These are phyloP conservation scores for Lithophane ornitopus DNA, from an alignment of 2,888 invertebrate genomes.

Conservation along the genomic window DNA sequence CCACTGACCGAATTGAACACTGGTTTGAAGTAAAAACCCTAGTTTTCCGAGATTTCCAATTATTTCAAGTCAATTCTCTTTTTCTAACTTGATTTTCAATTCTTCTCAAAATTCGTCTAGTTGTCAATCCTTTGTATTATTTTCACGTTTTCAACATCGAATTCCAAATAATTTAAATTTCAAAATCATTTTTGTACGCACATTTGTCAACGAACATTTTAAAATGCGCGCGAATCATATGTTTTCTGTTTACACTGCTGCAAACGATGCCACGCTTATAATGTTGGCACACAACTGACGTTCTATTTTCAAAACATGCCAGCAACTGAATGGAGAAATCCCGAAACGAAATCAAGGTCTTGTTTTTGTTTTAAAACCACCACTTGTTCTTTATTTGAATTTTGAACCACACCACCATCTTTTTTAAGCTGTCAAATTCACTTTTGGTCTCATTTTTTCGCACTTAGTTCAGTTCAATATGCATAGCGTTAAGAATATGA, in stretches of 20 bases:
- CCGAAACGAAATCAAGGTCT: constrained; percentile 67
- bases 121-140: not conserved
- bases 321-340: constrained; percentile 55
- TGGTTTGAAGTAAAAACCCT: not conserved
- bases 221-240: constrained; percentile 67
- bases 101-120: not conserved
- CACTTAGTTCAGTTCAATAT: constrained; percentile 46
- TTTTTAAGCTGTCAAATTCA: constrained; percentile 5
- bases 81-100: not conserved
- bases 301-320: constrained; percentile 77
- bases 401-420: not conserved
- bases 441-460: not conserved
- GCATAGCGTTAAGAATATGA: constrained; percentile 70
- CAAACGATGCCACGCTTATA: constrained; percentile 56
- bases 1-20: not conserved
- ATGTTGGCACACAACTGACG: constrained; percentile 70
- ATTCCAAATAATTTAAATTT: constrained; percentile 1
- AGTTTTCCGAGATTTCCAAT: not conserved
- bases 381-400: constrained; percentile 24
- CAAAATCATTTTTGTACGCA: constrained; percentile 1
- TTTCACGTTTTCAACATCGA: constrained; percentile 1
- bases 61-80: not conserved
- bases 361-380: constrained; percentile 41
- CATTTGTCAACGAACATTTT: constrained; percentile 25
- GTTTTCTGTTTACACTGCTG: constrained; percentile 74